Conservation (phyloP, 2,797 vertebrate species). For the Amblyraja radiata region DNA sequence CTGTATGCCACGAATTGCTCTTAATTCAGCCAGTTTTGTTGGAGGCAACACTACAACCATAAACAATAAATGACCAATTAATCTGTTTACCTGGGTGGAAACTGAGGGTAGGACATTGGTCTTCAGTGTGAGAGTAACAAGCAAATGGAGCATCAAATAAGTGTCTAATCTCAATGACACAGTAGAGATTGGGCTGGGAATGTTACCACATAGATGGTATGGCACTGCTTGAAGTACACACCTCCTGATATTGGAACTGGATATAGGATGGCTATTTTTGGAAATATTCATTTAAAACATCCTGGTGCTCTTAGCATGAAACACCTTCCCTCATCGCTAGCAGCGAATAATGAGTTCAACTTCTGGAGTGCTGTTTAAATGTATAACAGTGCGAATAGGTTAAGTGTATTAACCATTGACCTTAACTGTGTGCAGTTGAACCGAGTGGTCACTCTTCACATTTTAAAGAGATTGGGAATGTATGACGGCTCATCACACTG, state of each 20-base stretch:
- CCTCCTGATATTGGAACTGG: background rate
- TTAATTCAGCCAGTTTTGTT: background rate
- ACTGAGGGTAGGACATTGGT: background rate
- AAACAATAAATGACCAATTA: background rate
- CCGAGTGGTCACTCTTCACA: background rate
- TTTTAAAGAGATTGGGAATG: background rate
- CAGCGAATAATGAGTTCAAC: background rate
- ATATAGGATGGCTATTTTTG: background rate
- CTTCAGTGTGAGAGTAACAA: background rate
- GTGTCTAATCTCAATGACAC: background rate
- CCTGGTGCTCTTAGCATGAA: background rate
- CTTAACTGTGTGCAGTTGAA: background rate
- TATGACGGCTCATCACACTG: background rate
- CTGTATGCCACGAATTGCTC: background rate
- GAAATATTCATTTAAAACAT: background rate
- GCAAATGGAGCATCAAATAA: background rate
- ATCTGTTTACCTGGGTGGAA: background rate
- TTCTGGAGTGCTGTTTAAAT: background rate
- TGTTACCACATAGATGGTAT: background rate
- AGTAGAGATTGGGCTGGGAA: background rate
- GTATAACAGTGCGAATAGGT: background rate
- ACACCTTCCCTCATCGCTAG: background rate
- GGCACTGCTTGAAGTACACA: background rate
- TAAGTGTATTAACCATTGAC: background rate
- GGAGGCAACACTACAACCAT: background rate